Conservation (phyloP, 1,140 invertebrate genomes). For the Polypedilum pembai region DNA sequence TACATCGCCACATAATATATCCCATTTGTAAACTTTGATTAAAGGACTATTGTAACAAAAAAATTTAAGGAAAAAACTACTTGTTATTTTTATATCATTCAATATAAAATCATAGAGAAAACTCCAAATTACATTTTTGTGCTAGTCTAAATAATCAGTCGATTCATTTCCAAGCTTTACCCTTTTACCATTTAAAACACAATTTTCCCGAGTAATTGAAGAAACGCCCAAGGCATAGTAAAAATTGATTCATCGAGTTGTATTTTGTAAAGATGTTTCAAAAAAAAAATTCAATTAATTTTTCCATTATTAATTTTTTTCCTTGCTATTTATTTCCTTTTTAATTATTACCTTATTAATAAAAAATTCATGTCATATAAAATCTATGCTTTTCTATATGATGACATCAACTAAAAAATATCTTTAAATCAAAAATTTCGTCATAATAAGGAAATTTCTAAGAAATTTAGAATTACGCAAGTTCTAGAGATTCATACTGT, state of each 20-base stretch:
- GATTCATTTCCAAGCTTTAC: not conserved
- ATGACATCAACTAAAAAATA: too few relatives aligned
- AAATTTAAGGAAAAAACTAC: too few relatives aligned
- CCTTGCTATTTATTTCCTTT: conserved; percentile 18
- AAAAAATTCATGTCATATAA: too few relatives aligned
- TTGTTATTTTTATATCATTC: too few relatives aligned
- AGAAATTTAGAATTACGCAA: not conserved
- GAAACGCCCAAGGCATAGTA: not conserved
- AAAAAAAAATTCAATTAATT: conserved; percentile 1
- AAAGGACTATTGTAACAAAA: too few relatives aligned
- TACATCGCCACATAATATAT: too few relatives aligned
- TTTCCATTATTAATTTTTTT: not conserved
- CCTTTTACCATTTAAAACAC: not conserved
- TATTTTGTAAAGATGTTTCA: not conserved
- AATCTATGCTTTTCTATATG: too few relatives aligned
- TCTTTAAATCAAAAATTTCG: too few relatives aligned
- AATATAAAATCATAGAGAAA: too few relatives aligned
- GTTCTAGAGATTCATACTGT: conserved; percentile 7
- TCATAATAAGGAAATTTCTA: too few relatives aligned
- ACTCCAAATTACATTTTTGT: too few relatives aligned
- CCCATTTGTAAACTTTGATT: too few relatives aligned
- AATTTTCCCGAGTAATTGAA: conserved; percentile 10
- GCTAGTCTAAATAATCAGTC: not conserved
- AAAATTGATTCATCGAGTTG: not conserved
- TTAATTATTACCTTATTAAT: not conserved